phyloP scores from a whole-genome alignment of 2,888 invertebrate genomes.

The Pachycephus smyrnensis region DNA sequence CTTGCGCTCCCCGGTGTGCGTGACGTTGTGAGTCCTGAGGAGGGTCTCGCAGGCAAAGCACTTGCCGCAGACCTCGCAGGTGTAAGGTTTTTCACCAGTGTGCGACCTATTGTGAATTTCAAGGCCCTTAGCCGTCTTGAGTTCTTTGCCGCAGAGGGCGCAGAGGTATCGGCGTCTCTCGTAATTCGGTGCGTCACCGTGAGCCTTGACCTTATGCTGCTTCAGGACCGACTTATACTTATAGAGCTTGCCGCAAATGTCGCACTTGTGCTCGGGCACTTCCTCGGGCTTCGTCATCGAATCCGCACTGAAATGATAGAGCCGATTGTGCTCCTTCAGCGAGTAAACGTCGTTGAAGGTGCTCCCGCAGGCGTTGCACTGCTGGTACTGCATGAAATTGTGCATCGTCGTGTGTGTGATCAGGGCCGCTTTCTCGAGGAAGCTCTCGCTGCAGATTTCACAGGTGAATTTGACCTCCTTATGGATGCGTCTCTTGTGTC shows the following conservation, averaged over 20 bases:
- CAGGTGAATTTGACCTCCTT: conserved; percentile 40
- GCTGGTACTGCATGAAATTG: conserved; percentile 46
- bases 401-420: conserved; percentile 46
- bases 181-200: conserved; percentile 36
- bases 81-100: conserved; percentile 58
- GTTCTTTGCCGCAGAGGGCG: conserved; percentile 54
- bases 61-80: conserved; percentile 53
- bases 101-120: conserved; percentile 57
- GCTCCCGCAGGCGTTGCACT: conserved; percentile 47
- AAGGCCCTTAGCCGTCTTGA: conserved; percentile 56
- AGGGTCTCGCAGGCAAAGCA: conserved; percentile 58
- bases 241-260: conserved; percentile 44
- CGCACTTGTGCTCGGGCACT: conserved; percentile 42
- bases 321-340: conserved; percentile 47
- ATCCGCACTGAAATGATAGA: conserved; percentile 20
- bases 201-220: conserved; percentile 49
- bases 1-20: conserved; percentile 71
- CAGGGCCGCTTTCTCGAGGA: conserved; percentile 39
- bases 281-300: conserved; percentile 11
- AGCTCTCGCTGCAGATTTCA: conserved; percentile 48
- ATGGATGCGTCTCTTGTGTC: conserved; percentile 46
- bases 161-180: conserved; percentile 52
- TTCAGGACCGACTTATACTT: conserved; percentile 51
- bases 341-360: conserved; percentile 48
- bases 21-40: conserved; percentile 70